Evolutionary conservation across 2,113 vertebrate species (phyloP).

Genomic region (Eclectus roratus): DNA sequence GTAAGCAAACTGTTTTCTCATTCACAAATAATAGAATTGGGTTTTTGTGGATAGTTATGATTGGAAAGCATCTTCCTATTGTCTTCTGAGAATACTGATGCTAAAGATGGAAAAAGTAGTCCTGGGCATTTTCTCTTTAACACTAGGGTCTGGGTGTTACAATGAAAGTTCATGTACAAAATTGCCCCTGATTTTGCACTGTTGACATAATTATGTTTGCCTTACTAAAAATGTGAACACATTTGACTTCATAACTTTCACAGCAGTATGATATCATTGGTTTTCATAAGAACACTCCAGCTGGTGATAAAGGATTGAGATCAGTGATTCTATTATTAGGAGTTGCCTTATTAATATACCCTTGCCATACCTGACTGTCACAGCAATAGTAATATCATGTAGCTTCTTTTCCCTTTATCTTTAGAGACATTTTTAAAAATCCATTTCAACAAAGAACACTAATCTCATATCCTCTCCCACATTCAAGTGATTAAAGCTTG

Average conservation of each 20-base stretch:
- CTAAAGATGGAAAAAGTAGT: background rate
- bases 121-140: background rate
- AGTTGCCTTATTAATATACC: background rate
- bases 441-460: background rate
- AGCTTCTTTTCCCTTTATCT: background rate
- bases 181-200: background rate
- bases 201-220: background rate
- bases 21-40: background rate
- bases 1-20: background rate
- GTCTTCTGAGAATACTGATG: background rate
- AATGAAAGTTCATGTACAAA: background rate
- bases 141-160: background rate
- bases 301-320: background rate
- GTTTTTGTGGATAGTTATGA: background rate
- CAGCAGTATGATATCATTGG: background rate
- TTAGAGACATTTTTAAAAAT: background rate
- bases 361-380: background rate
- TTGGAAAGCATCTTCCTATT: background rate
- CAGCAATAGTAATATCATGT: background rate
- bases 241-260: background rate
- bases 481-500: background rate
- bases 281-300: background rate
- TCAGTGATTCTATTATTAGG: background rate
- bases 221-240: background rate
- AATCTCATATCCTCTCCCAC: background rate